Evolutionary conservation across 1,140 invertebrate genomes (phyloP).

Genomic region (Dendroctonus ponderosae): DNA sequence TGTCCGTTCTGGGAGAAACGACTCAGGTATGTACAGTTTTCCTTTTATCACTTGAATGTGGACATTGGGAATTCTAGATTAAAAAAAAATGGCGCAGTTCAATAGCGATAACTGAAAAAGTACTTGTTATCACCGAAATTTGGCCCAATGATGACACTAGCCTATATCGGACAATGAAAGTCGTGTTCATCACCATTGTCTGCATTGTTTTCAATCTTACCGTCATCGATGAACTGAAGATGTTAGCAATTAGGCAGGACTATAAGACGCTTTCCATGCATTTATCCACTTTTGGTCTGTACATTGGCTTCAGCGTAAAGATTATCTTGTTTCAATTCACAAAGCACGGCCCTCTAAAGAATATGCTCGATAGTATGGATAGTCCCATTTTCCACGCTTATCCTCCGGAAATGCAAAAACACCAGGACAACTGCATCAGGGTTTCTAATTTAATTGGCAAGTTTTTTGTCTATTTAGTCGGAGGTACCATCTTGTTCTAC

Average conservation of each 20-base stretch:
- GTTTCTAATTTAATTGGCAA: constrained; percentile 4
- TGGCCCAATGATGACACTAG: constrained; percentile 4
- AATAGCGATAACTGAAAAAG: constrained; percentile 3
- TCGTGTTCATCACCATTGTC: background rate
- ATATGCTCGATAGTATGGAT: constrained; percentile 1
- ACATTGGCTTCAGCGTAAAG: constrained; percentile 16
- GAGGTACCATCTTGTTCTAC: constrained; percentile 12
- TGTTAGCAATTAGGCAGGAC: constrained; percentile 2
- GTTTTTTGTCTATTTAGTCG: constrained; percentile 19
- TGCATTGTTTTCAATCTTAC: constrained; percentile 15
- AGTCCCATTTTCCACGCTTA: constrained; percentile 10
- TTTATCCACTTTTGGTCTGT: constrained; percentile 17
- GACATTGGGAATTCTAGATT: background rate
- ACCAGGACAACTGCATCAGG: constrained; percentile 9
- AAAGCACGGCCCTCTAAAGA: constrained; percentile 1
- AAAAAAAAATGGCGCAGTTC: constrained; percentile 10
- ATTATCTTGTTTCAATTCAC: constrained; percentile 15
- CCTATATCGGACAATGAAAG: background rate
- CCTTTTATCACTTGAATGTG: background rate
- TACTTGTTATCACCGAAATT: constrained; percentile 11
- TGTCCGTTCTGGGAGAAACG: too few relatives aligned
- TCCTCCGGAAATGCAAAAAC: constrained; percentile 5
- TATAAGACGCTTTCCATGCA: constrained; percentile 13
- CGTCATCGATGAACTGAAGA: constrained; percentile 11
- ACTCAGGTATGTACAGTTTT: background rate